These are phyloP conservation scores for Rhinogobius similis DNA, from an alignment of 2,113 vertebrate species.

Conservation along the genomic window DNA sequence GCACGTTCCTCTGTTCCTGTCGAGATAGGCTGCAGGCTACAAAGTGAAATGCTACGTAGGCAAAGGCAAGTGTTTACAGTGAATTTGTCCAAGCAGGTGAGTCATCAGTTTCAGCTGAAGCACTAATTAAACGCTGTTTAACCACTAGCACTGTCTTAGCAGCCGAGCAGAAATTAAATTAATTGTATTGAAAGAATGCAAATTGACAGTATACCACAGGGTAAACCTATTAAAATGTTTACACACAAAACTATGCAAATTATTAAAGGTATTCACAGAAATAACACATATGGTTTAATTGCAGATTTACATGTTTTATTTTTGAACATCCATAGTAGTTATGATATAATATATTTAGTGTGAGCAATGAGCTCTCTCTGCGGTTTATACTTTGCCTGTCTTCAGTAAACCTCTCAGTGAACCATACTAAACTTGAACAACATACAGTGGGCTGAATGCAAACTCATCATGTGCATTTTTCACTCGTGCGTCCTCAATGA, in stretches of 20 bases:
- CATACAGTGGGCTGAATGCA: conserved; percentile 9
- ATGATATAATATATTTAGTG: too few species aligned
- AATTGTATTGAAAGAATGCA: conserved; percentile 9
- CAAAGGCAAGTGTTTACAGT: conserved; percentile 4
- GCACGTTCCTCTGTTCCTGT: conserved; percentile 23
- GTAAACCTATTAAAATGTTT: background rate
- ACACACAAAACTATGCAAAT: background rate
- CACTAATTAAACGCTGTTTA: conserved; percentile 9
- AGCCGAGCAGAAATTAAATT: background rate
- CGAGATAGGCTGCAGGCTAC: conserved; percentile 23
- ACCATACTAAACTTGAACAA: background rate
- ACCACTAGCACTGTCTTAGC: conserved; percentile 9
- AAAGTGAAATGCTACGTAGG: background rate
- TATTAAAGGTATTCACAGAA: too few species aligned
- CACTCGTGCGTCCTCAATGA: background rate
- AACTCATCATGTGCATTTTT: conserved; percentile 11
- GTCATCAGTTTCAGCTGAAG: background rate
- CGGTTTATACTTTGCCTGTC: too few species aligned
- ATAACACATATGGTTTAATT: too few species aligned
- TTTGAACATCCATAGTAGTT: too few species aligned
- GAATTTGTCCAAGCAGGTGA: background rate
- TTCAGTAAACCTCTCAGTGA: background rate
- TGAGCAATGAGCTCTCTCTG: too few species aligned
- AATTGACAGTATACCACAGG: background rate
- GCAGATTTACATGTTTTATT: too few species aligned